These are phyloP conservation scores for Anastrepha obliqua DNA, from an alignment of 1,140 invertebrate species.

Conservation along the genomic window DNA sequence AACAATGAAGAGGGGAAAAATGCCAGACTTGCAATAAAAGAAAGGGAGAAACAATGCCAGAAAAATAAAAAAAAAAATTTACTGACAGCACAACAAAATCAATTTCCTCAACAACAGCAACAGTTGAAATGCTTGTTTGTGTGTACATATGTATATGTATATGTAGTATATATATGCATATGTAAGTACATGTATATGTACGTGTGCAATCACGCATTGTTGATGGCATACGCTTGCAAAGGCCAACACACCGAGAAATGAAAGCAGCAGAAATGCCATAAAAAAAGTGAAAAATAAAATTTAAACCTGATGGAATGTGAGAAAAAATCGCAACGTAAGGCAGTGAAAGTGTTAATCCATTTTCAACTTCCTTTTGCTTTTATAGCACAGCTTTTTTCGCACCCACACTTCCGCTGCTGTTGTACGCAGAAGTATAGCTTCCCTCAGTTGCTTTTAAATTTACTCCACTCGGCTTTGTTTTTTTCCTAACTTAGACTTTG, in stretches of 20 bases:
- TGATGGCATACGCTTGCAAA: not conserved
- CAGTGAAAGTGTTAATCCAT: not conserved
- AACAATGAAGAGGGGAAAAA: no score
- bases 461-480: not conserved
- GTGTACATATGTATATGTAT: no score
- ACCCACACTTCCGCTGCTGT: not conserved
- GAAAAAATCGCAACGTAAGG: not conserved
- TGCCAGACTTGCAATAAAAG: not conserved
- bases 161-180: no score
- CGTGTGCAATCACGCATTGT: not conserved
- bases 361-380: constrained; percentile 13
- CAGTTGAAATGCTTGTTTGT: not conserved
- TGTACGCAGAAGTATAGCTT: not conserved
- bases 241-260: not conserved
- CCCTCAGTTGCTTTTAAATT: not conserved
- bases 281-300: not conserved
- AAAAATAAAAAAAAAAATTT: not conserved
- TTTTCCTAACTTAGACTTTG: not conserved
- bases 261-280: not conserved
- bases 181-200: not conserved
- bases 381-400: not conserved
- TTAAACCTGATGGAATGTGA: no score
- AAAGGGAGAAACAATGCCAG: not conserved
- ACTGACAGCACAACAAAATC: not conserved
- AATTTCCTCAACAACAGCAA: not conserved